These are phyloP conservation scores for Chloroclystis v-ata DNA, from an alignment of 2,888 invertebrate genomes.

Conservation along the genomic window DNA sequence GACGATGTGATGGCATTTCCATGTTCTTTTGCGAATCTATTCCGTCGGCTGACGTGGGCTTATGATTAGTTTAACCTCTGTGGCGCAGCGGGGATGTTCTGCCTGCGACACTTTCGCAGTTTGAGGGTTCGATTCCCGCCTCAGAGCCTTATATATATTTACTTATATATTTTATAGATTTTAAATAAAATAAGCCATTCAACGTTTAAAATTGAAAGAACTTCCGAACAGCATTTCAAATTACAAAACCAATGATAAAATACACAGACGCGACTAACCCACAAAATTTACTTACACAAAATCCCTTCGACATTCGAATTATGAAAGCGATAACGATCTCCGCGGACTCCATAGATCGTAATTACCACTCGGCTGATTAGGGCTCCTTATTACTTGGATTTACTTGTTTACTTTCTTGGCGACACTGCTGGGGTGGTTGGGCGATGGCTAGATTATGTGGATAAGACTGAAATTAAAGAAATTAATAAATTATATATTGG, in stretches of 20 bases:
- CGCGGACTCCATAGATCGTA: constrained; percentile 49
- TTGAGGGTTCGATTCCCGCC: too few relatives aligned
- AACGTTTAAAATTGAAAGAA: too few relatives aligned
- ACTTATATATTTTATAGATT: too few relatives aligned
- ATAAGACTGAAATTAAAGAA: constrained; percentile 15
- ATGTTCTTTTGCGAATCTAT: constrained; percentile 17
- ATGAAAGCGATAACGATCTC: constrained; percentile 23
- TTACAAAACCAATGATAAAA: too few relatives aligned
- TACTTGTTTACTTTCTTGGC: constrained; percentile 62
- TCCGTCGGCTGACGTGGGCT: constrained; percentile 12
- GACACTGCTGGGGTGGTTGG: constrained; percentile 45
- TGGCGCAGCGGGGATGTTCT: too few relatives aligned
- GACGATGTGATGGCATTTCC: constrained; percentile 16
- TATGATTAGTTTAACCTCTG: too few relatives aligned
- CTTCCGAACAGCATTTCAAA: too few relatives aligned
- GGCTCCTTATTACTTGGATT: constrained; percentile 66
- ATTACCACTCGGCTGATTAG: constrained; percentile 59
- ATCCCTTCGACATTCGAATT: neutral
- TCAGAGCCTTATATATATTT: too few relatives aligned
- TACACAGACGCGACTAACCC: too few relatives aligned
- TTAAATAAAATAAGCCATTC: too few relatives aligned
- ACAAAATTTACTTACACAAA: neutral
- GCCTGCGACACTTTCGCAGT: too few relatives aligned
- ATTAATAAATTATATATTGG: neutral
- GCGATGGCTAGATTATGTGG: constrained; percentile 24